phyloP scores from a whole-genome alignment of 2,113 vertebrate species.

The Salvator merianae region DNA sequence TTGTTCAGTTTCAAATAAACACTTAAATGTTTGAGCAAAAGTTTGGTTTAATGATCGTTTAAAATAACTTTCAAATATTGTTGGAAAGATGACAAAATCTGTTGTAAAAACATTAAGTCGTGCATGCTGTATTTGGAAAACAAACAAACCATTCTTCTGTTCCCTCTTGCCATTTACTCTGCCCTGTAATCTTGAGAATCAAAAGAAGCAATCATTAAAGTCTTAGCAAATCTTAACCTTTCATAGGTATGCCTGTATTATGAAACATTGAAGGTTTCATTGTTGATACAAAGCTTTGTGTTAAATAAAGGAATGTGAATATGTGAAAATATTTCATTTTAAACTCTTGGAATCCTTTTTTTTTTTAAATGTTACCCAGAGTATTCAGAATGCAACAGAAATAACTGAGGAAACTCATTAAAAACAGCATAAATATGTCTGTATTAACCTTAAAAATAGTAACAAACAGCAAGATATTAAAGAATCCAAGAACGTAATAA shows the following conservation, averaged over 20 bases:
- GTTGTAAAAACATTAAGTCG: neutral
- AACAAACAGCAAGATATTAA: neutral
- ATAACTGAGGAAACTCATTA: neutral
- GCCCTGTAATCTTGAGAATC: neutral
- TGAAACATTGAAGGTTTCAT: neutral
- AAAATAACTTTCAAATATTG: neutral
- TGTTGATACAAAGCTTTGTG: neutral
- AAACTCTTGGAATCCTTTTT: too few species aligned
- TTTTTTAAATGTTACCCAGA: neutral
- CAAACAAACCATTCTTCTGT: neutral
- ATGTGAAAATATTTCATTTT: neutral
- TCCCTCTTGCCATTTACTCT: neutral
- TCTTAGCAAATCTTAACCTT: neutral
- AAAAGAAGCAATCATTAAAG: neutral
- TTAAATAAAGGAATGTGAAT: slow-evolving; percentile 1
- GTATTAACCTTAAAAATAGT: neutral
- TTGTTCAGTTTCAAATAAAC: slow-evolving; percentile 29
- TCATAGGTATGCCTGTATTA: neutral
- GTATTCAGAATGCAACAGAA: neutral
- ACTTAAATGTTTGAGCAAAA: slow-evolving; percentile 11
- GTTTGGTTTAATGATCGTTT: slow-evolving; percentile 8
- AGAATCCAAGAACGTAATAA: neutral
- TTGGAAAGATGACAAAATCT: neutral
- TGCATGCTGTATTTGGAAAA: neutral
- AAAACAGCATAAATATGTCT: neutral